phyloP scores from a whole-genome alignment of 1,140 invertebrate genomes.

The Ceratosolen fusciceps region DNA sequence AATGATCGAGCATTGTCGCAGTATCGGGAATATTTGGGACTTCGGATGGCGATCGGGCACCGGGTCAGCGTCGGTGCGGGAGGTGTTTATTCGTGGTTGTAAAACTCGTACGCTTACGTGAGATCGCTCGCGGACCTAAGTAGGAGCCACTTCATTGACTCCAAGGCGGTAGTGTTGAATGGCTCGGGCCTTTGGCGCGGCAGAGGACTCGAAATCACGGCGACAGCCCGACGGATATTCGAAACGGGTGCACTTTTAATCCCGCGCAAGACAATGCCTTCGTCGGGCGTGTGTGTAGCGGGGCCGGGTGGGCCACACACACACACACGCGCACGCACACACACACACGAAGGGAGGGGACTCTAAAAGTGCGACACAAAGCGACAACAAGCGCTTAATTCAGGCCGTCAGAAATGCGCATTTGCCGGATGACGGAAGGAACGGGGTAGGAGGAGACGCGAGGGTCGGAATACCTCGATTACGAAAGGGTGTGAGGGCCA shows the following conservation, averaged over 20 bases:
- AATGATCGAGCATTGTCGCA: too few relatives aligned
- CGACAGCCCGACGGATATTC: neutral
- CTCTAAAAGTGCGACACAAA: neutral
- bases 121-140: neutral
- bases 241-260: constrained; percentile 35
- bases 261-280: constrained; percentile 27
- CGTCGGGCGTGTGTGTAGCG: too few relatives aligned
- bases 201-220: constrained; percentile 7
- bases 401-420: constrained; percentile 43
- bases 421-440: constrained; percentile 21
- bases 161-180: constrained; percentile 8
- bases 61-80: too few relatives aligned
- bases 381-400: constrained; percentile 41
- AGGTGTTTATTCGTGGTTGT: neutral
- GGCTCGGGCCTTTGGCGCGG: neutral
- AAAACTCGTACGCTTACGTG: neutral
- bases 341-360: too few relatives aligned
- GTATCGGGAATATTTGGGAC: too few relatives aligned
- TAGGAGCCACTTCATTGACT: neutral
- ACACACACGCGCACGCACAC: too few relatives aligned
- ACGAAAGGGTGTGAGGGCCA: constrained; percentile 19
- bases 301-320: too few relatives aligned
- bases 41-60: too few relatives aligned
- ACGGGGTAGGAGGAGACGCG: neutral
- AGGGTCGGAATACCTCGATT: constrained; percentile 6